Base-by-base conservation (phyloP, 2,888 invertebrate genomes). In the Tryphoninae sp. region DNA sequence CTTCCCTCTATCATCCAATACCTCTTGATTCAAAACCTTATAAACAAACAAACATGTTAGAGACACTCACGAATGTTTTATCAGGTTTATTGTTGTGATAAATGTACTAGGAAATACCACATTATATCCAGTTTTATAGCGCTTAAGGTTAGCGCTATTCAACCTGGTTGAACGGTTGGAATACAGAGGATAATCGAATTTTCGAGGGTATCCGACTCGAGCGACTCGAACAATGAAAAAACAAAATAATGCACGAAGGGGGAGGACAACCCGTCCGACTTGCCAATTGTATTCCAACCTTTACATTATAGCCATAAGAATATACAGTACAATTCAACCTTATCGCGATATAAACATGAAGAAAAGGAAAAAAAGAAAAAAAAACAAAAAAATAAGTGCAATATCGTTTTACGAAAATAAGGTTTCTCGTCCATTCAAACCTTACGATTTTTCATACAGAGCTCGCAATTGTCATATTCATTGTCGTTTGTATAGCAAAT, bases 1-100 rank as follows among this genome's bases (percentile, higher is more conserved):
- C 91, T 92, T 92, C 92, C 92, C 92, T 92, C 92, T 91, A 92
- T 95, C 95, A 95, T 95, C 95, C 95, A 95, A 95, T 94, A 95
- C 95, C 95, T 95, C 95, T 95, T 95, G 95, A 95, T 95, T 95
- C 95, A 95, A 95, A 95, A 95, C 95, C 95, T 95, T 95, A 95
- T 94, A 95, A 95, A 95, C 95, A 95, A 95, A 95, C 95, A 95
- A 95, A 95, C 87, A 90, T 89, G 90, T 92, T 92, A 92, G 92
- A 92, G 89, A 91, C 89, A 89, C 72, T 89, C 90, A 89, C 86
- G 78, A 82, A 87, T 87, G 86, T 86, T 88, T 71, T 62, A 82
- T 85, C 86, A 86, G 79, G 78, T 85, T 87, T 87, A 85, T 85
- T 85, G 81, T 83, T 83, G 68, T 84, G 84, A 86, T 86, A 87